Percentiles rank a stretch among this genome's conserved stretches.
These are phyloP conservation scores for Zeus faber DNA, from an alignment of 2,113 vertebrate genomes.

Conservation along the genomic window DNA sequence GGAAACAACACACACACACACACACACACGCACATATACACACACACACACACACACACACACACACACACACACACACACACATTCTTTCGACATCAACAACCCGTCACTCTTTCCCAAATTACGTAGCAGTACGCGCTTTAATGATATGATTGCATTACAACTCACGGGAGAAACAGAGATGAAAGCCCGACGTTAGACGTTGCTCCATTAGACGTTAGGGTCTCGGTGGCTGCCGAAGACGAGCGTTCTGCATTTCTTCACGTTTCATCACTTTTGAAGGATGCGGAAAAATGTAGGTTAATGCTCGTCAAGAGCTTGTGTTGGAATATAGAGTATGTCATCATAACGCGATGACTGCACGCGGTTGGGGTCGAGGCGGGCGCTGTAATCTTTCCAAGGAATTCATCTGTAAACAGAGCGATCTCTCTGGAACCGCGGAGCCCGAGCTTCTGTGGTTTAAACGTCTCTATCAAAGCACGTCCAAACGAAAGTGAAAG, in stretches of 20 bases:
- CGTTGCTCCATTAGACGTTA: conserved; percentile 45
- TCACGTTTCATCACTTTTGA: conserved; percentile 70
- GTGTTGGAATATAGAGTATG: conserved; percentile 58
- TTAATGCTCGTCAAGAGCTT: conserved; percentile 62
- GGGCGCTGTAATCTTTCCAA: conserved; percentile 49
- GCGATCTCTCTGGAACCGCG: too few species aligned
- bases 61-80: conserved; percentile 12
- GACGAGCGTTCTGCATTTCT: conserved; percentile 55
- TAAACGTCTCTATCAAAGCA: too few species aligned
- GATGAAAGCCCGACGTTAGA: conserved; percentile 54
- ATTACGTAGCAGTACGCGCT: conserved; percentile 56
- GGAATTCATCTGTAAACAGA: conserved; percentile 40
- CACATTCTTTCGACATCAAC: conserved; percentile 44
- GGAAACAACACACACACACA: conserved; percentile 15
- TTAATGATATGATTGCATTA: conserved; percentile 61
- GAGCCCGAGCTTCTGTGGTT: too few species aligned
- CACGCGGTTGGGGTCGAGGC: conserved; percentile 55
- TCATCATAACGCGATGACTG: conserved; percentile 63
- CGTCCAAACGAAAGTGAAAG: too few species aligned
- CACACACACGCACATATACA: conserved; percentile 11
- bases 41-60: conserved; percentile 17
- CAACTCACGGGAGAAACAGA: conserved; percentile 59
- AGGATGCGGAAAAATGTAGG: conserved; percentile 63
- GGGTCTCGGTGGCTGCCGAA: conserved; percentile 40
- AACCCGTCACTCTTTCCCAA: conserved; percentile 55